Conservation (phyloP, 2,888 invertebrate genomes). For the Dasysyrphus albostriatus region DNA sequence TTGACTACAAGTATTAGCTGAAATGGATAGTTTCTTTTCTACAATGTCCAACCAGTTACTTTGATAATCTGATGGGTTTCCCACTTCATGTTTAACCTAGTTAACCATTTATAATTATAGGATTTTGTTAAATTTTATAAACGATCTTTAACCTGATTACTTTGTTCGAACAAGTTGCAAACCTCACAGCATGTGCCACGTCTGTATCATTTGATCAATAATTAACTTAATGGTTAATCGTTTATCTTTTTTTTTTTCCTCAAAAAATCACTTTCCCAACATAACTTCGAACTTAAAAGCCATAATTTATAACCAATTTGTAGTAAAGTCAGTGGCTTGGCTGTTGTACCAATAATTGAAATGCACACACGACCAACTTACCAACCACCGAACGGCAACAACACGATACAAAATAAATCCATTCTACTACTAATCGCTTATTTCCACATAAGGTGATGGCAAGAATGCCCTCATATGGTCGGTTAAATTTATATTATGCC, state of each 20-base stretch:
- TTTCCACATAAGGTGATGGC: constrained; percentile 72
- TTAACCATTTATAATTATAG: too few species aligned
- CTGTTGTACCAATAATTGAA: constrained; percentile 44
- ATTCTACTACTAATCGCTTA: constrained; percentile 64
- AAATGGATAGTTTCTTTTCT: too few species aligned
- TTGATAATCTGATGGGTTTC: too few species aligned
- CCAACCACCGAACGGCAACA: neutral
- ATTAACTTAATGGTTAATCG: neutral
- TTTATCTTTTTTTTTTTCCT: neutral
- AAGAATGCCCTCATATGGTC: constrained; percentile 49
- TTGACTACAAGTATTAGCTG: too few species aligned
- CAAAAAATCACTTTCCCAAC: constrained; percentile 34
- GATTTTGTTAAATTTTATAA: neutral
- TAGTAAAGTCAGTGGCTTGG: constrained; percentile 32
- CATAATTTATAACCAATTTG: constrained; percentile 66
- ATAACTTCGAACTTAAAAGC: constrained; percentile 35
- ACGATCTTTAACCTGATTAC: neutral
- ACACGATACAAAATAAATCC: constrained; percentile 67
- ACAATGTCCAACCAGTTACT: too few species aligned
- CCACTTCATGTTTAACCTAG: too few species aligned
- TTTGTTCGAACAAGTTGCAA: neutral
- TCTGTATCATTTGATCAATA: constrained; percentile 1
- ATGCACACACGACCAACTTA: constrained; percentile 54
- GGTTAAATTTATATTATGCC: constrained; percentile 47
- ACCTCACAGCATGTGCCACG: constrained; percentile 7